Percentiles rank a stretch among this genome's conserved stretches.
phyloP scores from a whole-genome alignment of 2,113 vertebrate genomes.

The Marcusenius ussheri region DNA sequence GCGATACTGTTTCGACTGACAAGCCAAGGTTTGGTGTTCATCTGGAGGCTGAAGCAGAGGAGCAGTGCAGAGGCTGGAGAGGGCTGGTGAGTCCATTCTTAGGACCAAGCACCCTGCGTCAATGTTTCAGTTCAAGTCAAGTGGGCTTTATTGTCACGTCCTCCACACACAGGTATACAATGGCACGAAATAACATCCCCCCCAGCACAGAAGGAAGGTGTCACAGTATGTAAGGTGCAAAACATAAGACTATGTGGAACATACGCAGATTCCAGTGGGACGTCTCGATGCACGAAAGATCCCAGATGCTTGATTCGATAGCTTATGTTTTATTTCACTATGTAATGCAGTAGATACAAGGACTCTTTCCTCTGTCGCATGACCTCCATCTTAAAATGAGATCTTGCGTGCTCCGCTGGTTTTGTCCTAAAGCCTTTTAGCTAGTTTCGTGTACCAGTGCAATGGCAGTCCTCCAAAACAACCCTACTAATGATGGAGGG shows the following conservation, averaged over 20 bases:
- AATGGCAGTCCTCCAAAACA: conserved; percentile 36
- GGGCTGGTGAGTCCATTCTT: conserved; percentile 30
- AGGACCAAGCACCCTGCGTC: conserved; percentile 56
- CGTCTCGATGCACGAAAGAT: not conserved
- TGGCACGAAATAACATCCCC: not conserved
- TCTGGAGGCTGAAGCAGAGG: not conserved
- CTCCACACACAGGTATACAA: not conserved
- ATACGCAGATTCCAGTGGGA: not conserved
- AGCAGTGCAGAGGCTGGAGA: not conserved
- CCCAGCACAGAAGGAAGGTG: not conserved
- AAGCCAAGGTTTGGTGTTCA: not conserved
- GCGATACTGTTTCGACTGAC: not conserved
- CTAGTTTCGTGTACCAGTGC: not conserved
- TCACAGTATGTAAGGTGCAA: not conserved
- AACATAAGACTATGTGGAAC: not conserved
- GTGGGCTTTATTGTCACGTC: not conserved
- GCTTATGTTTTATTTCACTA: not conserved
- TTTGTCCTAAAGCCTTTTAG: not conserved
- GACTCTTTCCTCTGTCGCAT: not conserved
- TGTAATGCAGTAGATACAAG: not conserved
- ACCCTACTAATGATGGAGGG: conserved; percentile 37
- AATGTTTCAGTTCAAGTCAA: not conserved
- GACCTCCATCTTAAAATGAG: not conserved
- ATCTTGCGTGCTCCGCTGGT: not conserved
- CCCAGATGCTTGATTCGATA: not conserved